Conservation (phyloP, 1,140 invertebrate genomes). For the Heliconius himera region DNA sequence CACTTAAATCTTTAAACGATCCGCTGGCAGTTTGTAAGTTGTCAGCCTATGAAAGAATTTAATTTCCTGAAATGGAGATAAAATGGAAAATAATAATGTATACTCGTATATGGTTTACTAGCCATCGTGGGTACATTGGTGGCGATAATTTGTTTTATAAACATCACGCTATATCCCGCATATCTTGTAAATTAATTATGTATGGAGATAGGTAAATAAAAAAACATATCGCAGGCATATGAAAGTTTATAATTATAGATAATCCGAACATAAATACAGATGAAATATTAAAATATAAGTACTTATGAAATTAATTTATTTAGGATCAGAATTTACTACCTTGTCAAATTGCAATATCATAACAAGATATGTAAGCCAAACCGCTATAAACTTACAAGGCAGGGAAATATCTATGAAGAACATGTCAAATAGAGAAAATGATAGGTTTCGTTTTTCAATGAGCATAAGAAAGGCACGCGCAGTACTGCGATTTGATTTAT, state of each 20-base stretch:
- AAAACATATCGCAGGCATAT: no score
- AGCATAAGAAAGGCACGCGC: conserved; percentile 58
- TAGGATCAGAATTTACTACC: background rate
- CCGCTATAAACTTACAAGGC: conserved; percentile 61
- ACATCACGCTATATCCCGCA: no score
- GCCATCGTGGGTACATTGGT: no score
- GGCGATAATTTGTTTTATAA: no score
- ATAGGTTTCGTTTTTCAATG: conserved; percentile 60
- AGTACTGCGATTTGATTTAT: conserved; percentile 55
- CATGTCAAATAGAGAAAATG: conserved; percentile 65
- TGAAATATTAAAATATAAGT: no score
- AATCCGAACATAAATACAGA: no score
- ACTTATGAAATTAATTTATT: background rate
- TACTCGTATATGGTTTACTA: no score
- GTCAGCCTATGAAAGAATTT: background rate
- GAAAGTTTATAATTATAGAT: no score
- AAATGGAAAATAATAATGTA: background rate
- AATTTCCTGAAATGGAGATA: background rate
- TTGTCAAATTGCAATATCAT: conserved; percentile 70
- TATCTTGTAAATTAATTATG: no score
- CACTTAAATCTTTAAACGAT: conserved; percentile 13
- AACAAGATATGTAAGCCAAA: conserved; percentile 66
- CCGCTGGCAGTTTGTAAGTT: background rate
- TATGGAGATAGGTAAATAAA: no score
- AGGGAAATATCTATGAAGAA: conserved; percentile 65